phyloP scores from a whole-genome alignment of 2,797 vertebrate genomes.

The Valencia hispanica region DNA sequence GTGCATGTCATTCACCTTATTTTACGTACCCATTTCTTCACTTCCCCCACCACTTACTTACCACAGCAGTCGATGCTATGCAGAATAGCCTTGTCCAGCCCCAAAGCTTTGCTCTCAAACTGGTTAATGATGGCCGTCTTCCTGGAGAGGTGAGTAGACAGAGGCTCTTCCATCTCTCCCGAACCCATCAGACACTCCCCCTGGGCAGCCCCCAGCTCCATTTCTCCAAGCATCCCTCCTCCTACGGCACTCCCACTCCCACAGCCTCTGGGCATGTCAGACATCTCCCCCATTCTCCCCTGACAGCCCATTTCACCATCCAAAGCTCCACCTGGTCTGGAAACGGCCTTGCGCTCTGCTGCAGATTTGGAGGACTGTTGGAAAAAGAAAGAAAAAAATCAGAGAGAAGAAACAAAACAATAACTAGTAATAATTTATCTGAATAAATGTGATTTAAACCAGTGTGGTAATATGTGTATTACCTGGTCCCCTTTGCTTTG shows the following conservation, averaged over 20 bases:
- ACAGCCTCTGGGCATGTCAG: slow-evolving; percentile 65
- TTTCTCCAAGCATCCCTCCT: slow-evolving; percentile 85
- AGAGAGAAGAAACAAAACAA: neutral
- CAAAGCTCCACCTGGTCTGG: slow-evolving; percentile 84
- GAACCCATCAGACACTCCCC: slow-evolving; percentile 86
- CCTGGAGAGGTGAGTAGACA: slow-evolving; percentile 88
- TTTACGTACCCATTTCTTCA: neutral
- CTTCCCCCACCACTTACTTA: slow-evolving; percentile 71
- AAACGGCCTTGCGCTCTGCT: slow-evolving; percentile 87
- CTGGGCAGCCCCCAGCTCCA: slow-evolving; percentile 87
- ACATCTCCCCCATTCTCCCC: slow-evolving; percentile 75
- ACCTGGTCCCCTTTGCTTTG: slow-evolving; percentile 99
- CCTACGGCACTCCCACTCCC: slow-evolving; percentile 31
- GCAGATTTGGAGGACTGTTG: slow-evolving; percentile 91
- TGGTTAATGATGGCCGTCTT: slow-evolving; percentile 89
- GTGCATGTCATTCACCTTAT: neutral
- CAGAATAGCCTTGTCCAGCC: slow-evolving; percentile 95
- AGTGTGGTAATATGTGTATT: neutral
- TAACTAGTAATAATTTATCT: neutral
- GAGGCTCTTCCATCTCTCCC: slow-evolving; percentile 88
- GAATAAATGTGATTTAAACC: neutral
- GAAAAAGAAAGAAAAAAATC: slow-evolving; percentile 12
- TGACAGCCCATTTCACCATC: slow-evolving; percentile 89
- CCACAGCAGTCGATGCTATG: slow-evolving; percentile 99
- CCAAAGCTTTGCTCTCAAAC: slow-evolving; percentile 97